Conservation (phyloP, 2,113 vertebrate species). For the Carassius gibelio region DNA sequence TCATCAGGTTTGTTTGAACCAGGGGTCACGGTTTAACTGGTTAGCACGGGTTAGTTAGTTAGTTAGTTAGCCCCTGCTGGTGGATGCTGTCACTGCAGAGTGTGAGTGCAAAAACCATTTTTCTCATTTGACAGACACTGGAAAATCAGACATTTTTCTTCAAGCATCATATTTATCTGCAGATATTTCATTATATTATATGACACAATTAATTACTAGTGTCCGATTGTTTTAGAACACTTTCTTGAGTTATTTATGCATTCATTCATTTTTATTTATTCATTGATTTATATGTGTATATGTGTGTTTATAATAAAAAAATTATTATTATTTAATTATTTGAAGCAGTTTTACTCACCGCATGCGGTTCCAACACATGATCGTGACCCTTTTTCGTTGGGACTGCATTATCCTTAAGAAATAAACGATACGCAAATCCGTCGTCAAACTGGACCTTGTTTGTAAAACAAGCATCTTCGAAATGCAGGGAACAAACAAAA, state of each 20-base stretch:
- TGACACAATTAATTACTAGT: not conserved
- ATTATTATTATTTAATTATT: no score
- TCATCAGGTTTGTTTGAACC: not conserved
- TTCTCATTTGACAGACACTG: not conserved
- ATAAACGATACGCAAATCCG: no score
- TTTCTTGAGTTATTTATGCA: not conserved
- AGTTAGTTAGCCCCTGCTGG: constrained; percentile 10
- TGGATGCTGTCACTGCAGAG: not conserved
- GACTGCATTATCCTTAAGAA: no score
- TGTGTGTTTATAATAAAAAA: not conserved
- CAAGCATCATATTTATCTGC: not conserved
- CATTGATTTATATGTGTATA: not conserved
- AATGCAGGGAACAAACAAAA: no score
- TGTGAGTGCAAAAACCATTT: not conserved
- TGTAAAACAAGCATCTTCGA: no score
- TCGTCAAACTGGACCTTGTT: no score
- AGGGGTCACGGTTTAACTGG: not conserved
- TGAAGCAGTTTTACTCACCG: no score
- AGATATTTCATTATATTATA: not conserved
- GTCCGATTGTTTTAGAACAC: not conserved
- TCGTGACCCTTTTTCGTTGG: no score
- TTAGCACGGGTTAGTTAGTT: not conserved
- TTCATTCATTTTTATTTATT: no score
- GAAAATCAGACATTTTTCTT: not conserved
- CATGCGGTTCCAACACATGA: no score